Evolutionary conservation across 1,140 invertebrate genomes (phyloP).

Genomic region (Caenorhabditis latens): DNA sequence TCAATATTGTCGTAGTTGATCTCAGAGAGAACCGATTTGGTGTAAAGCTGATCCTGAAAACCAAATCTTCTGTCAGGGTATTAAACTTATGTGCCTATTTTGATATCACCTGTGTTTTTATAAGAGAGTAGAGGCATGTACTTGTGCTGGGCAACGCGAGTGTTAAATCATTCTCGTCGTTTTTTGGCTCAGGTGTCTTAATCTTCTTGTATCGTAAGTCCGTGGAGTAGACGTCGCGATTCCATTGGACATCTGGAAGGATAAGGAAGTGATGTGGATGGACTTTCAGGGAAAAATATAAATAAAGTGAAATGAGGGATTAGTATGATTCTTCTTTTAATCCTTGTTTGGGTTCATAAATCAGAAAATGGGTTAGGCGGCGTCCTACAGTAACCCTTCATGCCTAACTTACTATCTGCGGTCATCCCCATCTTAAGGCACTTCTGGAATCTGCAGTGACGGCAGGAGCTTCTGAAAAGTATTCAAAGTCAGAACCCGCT

Average conservation of each 20-base stretch:
- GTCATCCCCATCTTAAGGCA: constrained; percentile 29
- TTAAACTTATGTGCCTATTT: background rate
- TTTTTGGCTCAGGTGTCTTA: background rate
- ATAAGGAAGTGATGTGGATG: background rate
- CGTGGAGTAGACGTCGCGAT: constrained; percentile 25
- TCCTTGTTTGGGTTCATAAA: too few relatives aligned
- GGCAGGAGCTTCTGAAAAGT: constrained; percentile 31
- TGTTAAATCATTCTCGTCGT: constrained; percentile 1
- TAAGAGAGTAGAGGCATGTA: constrained; percentile 1
- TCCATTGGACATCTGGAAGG: constrained; percentile 28
- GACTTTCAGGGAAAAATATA: background rate
- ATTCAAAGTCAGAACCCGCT: background rate
- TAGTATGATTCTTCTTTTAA: background rate
- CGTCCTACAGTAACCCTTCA: too few relatives aligned
- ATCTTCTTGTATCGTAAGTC: constrained; percentile 13
- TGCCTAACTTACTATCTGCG: constrained; percentile 16
- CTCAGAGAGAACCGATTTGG: constrained; percentile 37
- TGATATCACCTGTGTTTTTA: constrained; percentile 31
- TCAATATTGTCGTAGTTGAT: constrained; percentile 28
- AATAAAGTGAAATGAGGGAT: background rate
- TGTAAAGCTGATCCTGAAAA: constrained; percentile 38
- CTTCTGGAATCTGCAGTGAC: constrained; percentile 46
- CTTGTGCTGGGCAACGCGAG: constrained; percentile 15
- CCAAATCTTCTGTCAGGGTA: background rate
- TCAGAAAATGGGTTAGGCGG: background rate